Evolutionary conservation across 2,113 vertebrate genomes (phyloP).

Genomic region (Suncus etruscus): DNA sequence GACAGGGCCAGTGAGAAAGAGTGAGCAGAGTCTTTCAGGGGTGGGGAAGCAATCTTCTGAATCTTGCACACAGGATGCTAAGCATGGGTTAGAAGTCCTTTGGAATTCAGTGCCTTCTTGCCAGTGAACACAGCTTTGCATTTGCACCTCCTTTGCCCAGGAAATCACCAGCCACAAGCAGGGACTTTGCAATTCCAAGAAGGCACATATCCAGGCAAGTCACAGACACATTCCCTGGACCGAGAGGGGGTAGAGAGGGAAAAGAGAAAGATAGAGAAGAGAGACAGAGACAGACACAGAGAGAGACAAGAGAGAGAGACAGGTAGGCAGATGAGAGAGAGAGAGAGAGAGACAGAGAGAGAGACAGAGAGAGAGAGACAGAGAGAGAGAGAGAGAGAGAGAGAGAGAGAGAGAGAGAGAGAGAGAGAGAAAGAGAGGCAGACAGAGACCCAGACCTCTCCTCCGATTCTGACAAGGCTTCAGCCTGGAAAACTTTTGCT

Average conservation of each 20-base stretch:
- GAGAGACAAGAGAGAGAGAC: too few relatives aligned
- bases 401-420: too few relatives aligned
- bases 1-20: neutral
- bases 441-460: neutral
- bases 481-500: conserved; percentile 79
- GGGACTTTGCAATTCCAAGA: conserved; percentile 83
- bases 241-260: too few relatives aligned
- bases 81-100: conserved; percentile 84
- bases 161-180: conserved; percentile 85
- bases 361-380: too few relatives aligned
- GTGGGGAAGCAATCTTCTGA: conserved; percentile 77
- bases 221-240: conserved; percentile 53
- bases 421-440: too few relatives aligned
- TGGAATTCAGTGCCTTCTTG: conserved; percentile 88
- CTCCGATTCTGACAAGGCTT: conserved; percentile 23
- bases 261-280: too few relatives aligned
- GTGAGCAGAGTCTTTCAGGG: conserved; percentile 69
- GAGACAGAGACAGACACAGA: too few relatives aligned
- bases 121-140: conserved; percentile 77
- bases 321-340: too few relatives aligned
- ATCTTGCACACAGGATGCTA: conserved; percentile 80
- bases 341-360: too few relatives aligned
- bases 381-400: too few relatives aligned
- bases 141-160: conserved; percentile 75
- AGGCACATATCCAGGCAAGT: conserved; percentile 77